Conservation (phyloP, 53 echinoderm and acorn worm species). For the Arbacia lixula region DNA sequence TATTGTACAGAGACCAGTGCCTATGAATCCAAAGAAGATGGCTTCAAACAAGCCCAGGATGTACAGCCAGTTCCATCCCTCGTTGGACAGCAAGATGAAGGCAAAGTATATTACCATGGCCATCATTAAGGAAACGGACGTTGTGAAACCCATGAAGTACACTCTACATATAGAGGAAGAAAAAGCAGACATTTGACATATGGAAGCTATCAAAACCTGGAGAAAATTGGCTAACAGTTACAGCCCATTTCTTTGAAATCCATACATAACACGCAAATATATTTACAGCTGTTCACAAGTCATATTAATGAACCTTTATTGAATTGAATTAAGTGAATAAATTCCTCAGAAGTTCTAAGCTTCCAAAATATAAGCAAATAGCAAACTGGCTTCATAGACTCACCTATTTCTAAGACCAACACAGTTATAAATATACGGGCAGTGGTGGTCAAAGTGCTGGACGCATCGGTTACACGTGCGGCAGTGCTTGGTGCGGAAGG, state of each 20-base stretch:
- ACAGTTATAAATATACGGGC: conserved; percentile 99
- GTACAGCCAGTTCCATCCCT: conserved; percentile 84
- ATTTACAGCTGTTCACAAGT: too few relatives aligned
- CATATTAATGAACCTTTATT: too few relatives aligned
- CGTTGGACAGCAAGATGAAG: conserved; percentile 54
- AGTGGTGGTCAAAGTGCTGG: conserved; percentile 96
- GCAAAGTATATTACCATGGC: conserved; percentile 76
- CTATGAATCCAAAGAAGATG: conserved; percentile 87
- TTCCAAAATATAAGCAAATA: too few relatives aligned
- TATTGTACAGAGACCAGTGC: conserved; percentile 68
- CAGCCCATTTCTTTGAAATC: too few relatives aligned
- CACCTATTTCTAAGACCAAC: conserved; percentile 95
- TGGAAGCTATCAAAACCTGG: too few relatives aligned
- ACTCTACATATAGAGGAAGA: too few relatives aligned
- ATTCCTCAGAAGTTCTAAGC: too few relatives aligned
- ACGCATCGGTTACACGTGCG: conserved; percentile 94
- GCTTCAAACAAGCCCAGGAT: conserved; percentile 75
- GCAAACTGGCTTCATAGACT: background rate
- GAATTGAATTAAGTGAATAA: too few relatives aligned
- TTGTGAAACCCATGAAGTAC: conserved; percentile 89
- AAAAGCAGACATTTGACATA: too few relatives aligned
- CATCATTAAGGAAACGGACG: conserved; percentile 76
- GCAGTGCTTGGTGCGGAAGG: conserved; percentile 96
- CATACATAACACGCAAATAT: too few relatives aligned
- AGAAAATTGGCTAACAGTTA: too few relatives aligned